phyloP scores from a whole-genome alignment of 2,113 vertebrate species.

The Glaucomys volans region DNA sequence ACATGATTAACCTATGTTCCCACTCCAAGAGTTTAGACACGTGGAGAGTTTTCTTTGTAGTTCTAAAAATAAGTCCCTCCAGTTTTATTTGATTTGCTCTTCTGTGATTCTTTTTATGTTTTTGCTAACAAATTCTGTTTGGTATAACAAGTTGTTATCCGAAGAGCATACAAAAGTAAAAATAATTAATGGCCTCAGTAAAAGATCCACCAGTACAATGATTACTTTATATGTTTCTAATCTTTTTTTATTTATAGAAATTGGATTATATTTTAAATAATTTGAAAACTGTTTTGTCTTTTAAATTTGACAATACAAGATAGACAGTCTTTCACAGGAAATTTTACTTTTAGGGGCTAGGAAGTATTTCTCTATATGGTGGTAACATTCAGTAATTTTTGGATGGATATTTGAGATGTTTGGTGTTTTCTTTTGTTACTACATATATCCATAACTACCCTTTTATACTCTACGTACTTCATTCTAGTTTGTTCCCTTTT shows the following conservation, averaged over 20 bases:
- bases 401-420: constrained; percentile 5
- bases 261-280: background rate
- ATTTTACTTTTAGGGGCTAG: background rate
- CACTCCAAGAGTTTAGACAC: background rate
- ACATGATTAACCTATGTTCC: background rate
- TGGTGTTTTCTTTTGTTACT: background rate
- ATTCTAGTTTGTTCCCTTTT: constrained; percentile 49
- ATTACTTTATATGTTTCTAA: constrained; percentile 33
- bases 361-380: background rate
- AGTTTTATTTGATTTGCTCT: constrained; percentile 32
- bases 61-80: background rate
- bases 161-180: background rate
- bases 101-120: constrained; percentile 35
- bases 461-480: constrained; percentile 12
- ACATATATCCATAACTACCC: background rate
- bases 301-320: background rate
- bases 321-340: background rate
- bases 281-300: constrained; percentile 32
- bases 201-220: constrained; percentile 11
- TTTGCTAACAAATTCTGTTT: constrained; percentile 38
- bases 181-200: background rate
- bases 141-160: constrained; percentile 29
- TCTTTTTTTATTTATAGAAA: constrained; percentile 45
- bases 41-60: background rate
- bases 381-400: background rate